Evolutionary conservation across 1,140 invertebrate species (phyloP).

Genomic region (Drosophila carrolli): DNA sequence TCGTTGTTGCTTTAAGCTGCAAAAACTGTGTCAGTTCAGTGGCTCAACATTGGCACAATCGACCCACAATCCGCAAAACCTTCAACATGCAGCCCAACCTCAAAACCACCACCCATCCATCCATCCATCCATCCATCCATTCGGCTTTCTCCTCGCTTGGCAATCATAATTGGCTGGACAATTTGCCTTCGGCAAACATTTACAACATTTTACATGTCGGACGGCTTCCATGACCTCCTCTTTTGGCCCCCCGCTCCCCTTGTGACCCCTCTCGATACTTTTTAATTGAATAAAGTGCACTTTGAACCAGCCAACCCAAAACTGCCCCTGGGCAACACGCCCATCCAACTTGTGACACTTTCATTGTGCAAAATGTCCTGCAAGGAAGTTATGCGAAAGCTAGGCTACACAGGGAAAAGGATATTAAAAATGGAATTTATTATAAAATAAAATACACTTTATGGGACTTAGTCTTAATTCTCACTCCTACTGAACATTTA

Average conservation of each 20-base stretch:
- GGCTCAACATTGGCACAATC: slow-evolving; percentile 40
- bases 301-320: slow-evolving; percentile 46
- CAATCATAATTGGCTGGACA: slow-evolving; percentile 74
- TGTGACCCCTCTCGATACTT: slow-evolving; percentile 44
- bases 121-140: slow-evolving; percentile 7
- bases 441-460: too few species aligned
- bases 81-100: slow-evolving; percentile 56
- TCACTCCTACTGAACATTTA: too few species aligned
- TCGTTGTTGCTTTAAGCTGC: slow-evolving; percentile 7
- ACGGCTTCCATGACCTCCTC: slow-evolving; percentile 17
- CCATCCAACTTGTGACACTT: slow-evolving; percentile 75
- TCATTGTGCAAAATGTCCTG: slow-evolving; percentile 65
- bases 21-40: slow-evolving; percentile 58
- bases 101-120: slow-evolving; percentile 8
- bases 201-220: slow-evolving; percentile 60
- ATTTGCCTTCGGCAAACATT: slow-evolving; percentile 75
- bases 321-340: slow-evolving; percentile 10
- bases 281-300: slow-evolving; percentile 81
- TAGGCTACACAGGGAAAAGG: too few species aligned
- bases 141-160: not conserved
- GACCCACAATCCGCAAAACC: slow-evolving; percentile 56
- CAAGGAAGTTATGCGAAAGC: slow-evolving; percentile 20
- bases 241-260: not conserved
- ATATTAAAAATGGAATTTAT: too few species aligned
- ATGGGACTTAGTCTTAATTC: too few species aligned